A percentile compares a stretch with the other conserved stretches of the same genome.
Evolutionary conservation across 2,888 invertebrate genomes (phyloP).

Genomic region (Thalpophila matura): DNA sequence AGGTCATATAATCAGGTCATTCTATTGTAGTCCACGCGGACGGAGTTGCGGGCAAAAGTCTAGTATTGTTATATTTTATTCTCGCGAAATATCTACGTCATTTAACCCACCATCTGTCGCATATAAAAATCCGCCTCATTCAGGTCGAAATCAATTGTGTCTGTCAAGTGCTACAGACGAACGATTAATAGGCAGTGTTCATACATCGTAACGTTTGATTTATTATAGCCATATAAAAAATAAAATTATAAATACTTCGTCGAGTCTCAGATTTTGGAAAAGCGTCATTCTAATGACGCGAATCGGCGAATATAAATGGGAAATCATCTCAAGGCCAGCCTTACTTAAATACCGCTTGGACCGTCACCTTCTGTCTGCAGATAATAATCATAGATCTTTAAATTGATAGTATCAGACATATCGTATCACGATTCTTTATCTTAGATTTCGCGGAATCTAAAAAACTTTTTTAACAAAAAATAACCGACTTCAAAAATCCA

Average conservation of each 20-base stretch:
- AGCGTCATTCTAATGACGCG: constrained; percentile 35
- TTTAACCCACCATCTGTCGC: no score
- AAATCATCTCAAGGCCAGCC: constrained; percentile 23
- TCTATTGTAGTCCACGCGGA: no score
- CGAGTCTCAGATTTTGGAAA: constrained; percentile 20
- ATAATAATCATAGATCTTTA: constrained; percentile 22
- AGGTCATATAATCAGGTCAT: no score
- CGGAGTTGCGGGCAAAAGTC: no score
- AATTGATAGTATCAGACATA: constrained; percentile 22
- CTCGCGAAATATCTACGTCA: no score
- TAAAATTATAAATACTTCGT: constrained; percentile 33
- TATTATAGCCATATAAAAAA: constrained; percentile 35
- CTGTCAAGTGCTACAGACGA: no score
- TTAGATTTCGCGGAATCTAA: constrained; percentile 16
- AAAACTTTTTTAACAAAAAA: no score
- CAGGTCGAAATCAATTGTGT: no score
- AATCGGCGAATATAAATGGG: constrained; percentile 15
- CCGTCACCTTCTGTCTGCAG: not conserved
- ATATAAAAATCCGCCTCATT: no score
- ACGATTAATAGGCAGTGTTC: constrained; percentile 39
- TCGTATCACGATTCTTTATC: constrained; percentile 13
- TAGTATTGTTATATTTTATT: no score
- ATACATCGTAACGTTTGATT: constrained; percentile 47
- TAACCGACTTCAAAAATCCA: no score
- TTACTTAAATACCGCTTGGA: not conserved